These are phyloP conservation scores for Corythoichthys intestinalis DNA, from an alignment of 2,113 vertebrate genomes.

Conservation along the genomic window DNA sequence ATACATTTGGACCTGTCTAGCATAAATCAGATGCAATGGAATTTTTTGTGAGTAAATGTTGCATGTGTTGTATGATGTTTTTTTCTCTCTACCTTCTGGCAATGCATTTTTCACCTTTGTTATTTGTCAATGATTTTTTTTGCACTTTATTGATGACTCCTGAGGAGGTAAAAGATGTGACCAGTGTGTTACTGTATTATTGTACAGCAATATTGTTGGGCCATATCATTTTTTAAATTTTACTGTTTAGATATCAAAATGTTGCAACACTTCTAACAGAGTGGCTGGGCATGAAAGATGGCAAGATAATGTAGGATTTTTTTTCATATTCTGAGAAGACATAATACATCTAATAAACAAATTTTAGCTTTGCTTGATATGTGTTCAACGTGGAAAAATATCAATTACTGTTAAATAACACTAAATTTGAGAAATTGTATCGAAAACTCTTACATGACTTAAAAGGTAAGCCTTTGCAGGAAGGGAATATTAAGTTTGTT, in stretches of 20 bases:
- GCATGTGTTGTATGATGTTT: constrained; percentile 35
- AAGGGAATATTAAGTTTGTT: constrained; percentile 19
- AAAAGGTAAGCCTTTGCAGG: constrained; percentile 10
- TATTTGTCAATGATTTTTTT: constrained; percentile 36
- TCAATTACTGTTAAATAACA: constrained; percentile 28
- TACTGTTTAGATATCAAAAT: constrained; percentile 21
- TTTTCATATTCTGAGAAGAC: constrained; percentile 9
- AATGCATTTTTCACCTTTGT: constrained; percentile 6
- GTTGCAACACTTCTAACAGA: constrained; percentile 34
- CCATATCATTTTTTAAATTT: constrained; percentile 16
- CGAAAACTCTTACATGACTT: constrained; percentile 19
- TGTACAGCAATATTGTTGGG: constrained; percentile 9
- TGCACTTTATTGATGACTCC: constrained; percentile 60
- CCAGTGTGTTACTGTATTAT: constrained; percentile 20
- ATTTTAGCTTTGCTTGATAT: constrained; percentile 18
- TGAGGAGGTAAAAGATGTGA: constrained; percentile 7
- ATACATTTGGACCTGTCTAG: constrained; percentile 11
- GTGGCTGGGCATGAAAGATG: background rate
- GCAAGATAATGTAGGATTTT: background rate
- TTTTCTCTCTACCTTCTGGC: constrained; percentile 15
- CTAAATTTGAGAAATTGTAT: constrained; percentile 13
- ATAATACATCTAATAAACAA: constrained; percentile 5
- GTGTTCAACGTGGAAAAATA: constrained; percentile 17
- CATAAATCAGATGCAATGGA: constrained; percentile 32
- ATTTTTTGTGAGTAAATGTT: constrained; percentile 7